phyloP scores from a whole-genome alignment of 1,140 invertebrate genomes.

The Sycophaga agraensis region DNA sequence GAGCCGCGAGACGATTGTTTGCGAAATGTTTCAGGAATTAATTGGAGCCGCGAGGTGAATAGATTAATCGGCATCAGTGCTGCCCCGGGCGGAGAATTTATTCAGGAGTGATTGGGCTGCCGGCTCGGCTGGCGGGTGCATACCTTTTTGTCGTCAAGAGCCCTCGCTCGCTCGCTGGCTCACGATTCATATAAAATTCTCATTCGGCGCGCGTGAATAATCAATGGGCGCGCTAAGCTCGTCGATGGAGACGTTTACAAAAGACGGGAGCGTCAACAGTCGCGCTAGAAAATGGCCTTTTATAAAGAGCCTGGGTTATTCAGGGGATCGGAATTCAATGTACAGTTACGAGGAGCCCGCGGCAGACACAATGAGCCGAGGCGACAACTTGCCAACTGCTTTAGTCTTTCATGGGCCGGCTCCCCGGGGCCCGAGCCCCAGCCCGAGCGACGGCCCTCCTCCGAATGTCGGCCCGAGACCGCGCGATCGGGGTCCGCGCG shows the following conservation, averaged over 20 bases:
- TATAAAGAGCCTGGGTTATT: constrained; percentile 41
- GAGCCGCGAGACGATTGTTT: too few relatives aligned
- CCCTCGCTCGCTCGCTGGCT: too few relatives aligned
- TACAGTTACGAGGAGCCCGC: constrained; percentile 51
- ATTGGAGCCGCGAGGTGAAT: too few relatives aligned
- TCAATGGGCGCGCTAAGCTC: constrained; percentile 5
- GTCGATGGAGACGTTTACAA: constrained; percentile 9
- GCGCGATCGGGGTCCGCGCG: too few relatives aligned
- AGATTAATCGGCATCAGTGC: too few relatives aligned
- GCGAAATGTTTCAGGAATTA: too few relatives aligned
- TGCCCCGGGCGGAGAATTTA: too few relatives aligned
- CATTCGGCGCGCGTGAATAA: constrained; percentile 6
- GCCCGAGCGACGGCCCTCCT: too few relatives aligned
- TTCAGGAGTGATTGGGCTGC: too few relatives aligned
- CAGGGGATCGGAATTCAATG: constrained; percentile 49
- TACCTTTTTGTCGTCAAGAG: constrained; percentile 9
- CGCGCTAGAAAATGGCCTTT: constrained; percentile 18
- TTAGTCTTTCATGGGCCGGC: constrained; percentile 37
- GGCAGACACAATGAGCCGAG: constrained; percentile 41
- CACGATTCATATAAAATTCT: constrained; percentile 1
- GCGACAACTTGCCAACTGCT: constrained; percentile 36
- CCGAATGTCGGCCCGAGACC: too few relatives aligned
- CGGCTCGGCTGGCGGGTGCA: too few relatives aligned
- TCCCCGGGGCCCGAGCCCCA: too few relatives aligned
- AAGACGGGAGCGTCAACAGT: constrained; percentile 2